Evolutionary conservation across 2,888 invertebrate genomes (phyloP).

Genomic region (Drosophila mettleri): DNA sequence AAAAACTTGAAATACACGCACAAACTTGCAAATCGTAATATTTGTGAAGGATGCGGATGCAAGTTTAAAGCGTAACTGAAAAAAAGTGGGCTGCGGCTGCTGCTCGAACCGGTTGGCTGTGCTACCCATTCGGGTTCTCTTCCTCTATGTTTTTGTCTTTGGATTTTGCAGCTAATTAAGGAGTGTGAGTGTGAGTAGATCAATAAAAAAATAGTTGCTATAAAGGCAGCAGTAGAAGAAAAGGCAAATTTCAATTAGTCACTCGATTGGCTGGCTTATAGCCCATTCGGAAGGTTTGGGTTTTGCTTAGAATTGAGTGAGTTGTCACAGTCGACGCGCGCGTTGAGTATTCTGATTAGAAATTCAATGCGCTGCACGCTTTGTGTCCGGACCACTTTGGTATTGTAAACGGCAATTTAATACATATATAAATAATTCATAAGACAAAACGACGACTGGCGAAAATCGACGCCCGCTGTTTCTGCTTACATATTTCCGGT

Average conservation of each 20-base stretch:
- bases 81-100: conserved; percentile 52
- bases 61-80: conserved; percentile 51
- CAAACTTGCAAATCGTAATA: conserved; percentile 21
- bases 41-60: conserved; percentile 59
- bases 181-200: conserved; percentile 33
- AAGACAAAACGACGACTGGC: conserved; percentile 55
- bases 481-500: conserved; percentile 63
- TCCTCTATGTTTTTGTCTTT: conserved; percentile 30
- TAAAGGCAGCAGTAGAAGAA: conserved; percentile 23
- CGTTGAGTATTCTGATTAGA: conserved; percentile 64
- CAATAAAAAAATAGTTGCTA: conserved; percentile 40
- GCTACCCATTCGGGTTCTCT: conserved; percentile 43
- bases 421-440: conserved; percentile 69
- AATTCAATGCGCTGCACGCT: conserved; percentile 63
- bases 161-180: conserved; percentile 72
- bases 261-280: conserved; percentile 21
- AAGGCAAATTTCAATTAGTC: conserved; percentile 69
- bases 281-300: conserved; percentile 9
- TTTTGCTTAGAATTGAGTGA: conserved; percentile 37
- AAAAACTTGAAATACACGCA: conserved; percentile 29
- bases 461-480: conserved; percentile 30
- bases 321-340: conserved; percentile 55
- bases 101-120: conserved; percentile 48
- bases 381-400: conserved; percentile 54
- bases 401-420: conserved; percentile 69